A percentile compares a stretch with the other conserved stretches of the same genome.
These are phyloP conservation scores for Sebastes kiyomatsui DNA, from an alignment of 2,797 vertebrate genomes.

Conservation along the genomic window DNA sequence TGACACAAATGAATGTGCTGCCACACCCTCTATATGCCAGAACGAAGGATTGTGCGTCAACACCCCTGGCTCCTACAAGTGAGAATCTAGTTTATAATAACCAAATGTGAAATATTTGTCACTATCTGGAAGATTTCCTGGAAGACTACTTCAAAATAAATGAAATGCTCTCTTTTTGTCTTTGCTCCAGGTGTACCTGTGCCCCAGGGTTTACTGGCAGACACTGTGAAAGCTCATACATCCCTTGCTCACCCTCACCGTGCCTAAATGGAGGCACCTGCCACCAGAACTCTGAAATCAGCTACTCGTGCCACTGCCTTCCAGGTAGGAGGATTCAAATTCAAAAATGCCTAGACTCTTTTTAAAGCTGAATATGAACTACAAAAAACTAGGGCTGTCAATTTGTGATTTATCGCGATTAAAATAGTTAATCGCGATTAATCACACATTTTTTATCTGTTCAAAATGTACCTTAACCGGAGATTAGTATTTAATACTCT, in stretches of 20 bases:
- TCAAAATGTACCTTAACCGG: no score
- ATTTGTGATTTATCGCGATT: no score
- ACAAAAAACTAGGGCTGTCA: background rate
- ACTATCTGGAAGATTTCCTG: background rate
- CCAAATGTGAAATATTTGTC: background rate
- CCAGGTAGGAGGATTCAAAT: conserved; percentile 80
- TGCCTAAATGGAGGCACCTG: conserved; percentile 94
- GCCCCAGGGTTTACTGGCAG: conserved; percentile 85
- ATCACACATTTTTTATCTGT: no score
- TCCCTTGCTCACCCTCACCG: conserved; percentile 90
- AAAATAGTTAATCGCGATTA: no score
- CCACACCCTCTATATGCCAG: conserved; percentile 79
- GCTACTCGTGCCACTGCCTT: conserved; percentile 92
- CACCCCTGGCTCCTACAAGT: conserved; percentile 85
- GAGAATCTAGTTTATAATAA: conserved; percentile 25
- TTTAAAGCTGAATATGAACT: background rate
- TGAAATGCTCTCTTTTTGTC: background rate
- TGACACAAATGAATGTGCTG: conserved; percentile 90
- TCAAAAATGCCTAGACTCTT: background rate
- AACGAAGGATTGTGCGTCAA: conserved; percentile 88
- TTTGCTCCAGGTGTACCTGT: conserved; percentile 82
- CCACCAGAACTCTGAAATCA: conserved; percentile 86
- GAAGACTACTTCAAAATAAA: background rate
- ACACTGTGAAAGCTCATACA: conserved; percentile 86
- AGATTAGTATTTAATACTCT: no score